A percentile compares a stretch with the other conserved stretches of the same genome.
Conservation (phyloP, 2,888 invertebrate species). For the Xanthia icteritia region DNA sequence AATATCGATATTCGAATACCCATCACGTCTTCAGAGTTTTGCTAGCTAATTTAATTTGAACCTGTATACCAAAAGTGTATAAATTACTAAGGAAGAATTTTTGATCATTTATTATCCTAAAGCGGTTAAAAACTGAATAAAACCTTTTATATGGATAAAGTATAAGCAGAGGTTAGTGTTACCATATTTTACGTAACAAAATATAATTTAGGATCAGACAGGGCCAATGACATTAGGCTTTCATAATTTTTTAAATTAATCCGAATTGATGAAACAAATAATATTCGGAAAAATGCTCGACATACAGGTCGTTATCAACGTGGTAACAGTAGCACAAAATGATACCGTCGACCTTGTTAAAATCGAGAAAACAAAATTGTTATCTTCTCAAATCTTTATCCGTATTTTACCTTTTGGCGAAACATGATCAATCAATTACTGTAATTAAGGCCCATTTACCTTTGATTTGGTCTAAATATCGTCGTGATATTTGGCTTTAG, state of each 20-base stretch:
- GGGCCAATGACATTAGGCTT: background rate
- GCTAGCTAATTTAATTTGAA: too few species aligned
- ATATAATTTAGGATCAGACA: background rate
- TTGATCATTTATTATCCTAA: too few species aligned
- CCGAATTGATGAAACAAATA: background rate
- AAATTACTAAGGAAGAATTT: too few species aligned
- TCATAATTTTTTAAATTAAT: conserved; percentile 19
- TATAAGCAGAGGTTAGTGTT: background rate
- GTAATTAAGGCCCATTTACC: background rate
- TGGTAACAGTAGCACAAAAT: background rate
- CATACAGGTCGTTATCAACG: background rate
- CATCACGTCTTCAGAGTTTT: too few species aligned
- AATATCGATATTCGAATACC: too few species aligned
- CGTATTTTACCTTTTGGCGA: background rate
- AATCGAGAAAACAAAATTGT: conserved; percentile 6
- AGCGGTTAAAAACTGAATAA: background rate
- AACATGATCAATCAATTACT: conserved; percentile 16
- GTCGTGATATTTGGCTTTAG: background rate
- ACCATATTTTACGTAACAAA: background rate
- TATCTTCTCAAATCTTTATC: background rate
- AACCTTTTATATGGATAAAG: background rate
- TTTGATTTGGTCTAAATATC: background rate
- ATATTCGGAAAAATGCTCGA: background rate
- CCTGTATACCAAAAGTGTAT: too few species aligned
- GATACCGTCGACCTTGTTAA: conserved; percentile 17